phyloP scores from a whole-genome alignment of 2,888 invertebrate species.

The Gastrophysa polygoni region DNA sequence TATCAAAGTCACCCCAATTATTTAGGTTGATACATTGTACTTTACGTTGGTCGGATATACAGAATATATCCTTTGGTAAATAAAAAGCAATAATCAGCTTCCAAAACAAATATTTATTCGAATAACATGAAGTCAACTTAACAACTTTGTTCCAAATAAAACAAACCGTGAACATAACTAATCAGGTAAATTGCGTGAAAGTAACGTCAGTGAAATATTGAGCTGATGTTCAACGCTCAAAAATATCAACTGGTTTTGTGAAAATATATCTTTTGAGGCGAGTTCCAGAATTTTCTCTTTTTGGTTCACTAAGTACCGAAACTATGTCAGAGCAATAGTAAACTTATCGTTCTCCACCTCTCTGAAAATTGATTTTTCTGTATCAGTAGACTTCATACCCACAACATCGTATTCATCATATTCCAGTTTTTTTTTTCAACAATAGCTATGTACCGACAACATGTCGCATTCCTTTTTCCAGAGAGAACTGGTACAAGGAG shows the following conservation, averaged over 20 bases:
- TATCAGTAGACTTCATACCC: not conserved
- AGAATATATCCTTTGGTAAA: not conserved
- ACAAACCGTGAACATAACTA: not conserved
- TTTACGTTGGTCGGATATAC: not conserved
- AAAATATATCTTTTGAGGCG: not conserved
- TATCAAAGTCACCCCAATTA: not conserved
- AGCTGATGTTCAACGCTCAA: not conserved
- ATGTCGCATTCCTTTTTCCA: not conserved
- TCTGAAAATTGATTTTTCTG: not conserved
- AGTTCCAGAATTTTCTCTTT: not conserved
- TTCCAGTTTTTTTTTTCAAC: not conserved
- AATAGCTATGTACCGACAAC: not conserved
- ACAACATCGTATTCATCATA: not conserved
- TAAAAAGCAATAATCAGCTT: not conserved
- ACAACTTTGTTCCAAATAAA: too few relatives aligned
- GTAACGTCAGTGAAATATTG: not conserved
- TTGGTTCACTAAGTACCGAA: not conserved
- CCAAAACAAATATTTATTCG: not conserved
- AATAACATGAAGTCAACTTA: too few relatives aligned
- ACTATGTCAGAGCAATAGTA: not conserved
- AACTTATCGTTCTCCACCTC: not conserved
- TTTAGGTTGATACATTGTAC: not conserved
- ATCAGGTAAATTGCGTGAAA: not conserved
- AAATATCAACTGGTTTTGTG: not conserved
- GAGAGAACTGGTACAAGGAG: not conserved